Conservation (phyloP, 2,888 invertebrate genomes). For the Cryptocheilus praepositus region DNA sequence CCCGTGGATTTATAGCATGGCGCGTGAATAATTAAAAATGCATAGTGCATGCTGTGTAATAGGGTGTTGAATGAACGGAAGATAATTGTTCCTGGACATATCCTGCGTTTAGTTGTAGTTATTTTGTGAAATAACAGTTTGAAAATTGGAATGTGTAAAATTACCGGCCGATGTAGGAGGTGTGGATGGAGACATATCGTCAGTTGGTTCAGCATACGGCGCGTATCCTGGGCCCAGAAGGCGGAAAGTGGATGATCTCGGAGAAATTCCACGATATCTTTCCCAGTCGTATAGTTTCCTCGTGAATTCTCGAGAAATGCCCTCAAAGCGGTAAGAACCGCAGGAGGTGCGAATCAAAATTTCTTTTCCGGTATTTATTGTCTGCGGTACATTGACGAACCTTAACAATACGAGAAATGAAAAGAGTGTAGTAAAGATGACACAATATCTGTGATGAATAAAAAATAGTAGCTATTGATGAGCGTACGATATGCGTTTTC, state of each 20-base stretch:
- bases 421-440: no score
- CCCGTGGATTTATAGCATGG: no score
- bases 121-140: no score
- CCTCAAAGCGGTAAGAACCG: conserved; percentile 90
- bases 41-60: no score
- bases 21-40: no score
- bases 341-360: conserved; percentile 89
- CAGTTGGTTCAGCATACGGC: conserved; percentile 26
- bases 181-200: conserved; percentile 15
- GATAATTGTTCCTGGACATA: no score
- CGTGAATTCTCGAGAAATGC: conserved; percentile 91
- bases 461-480: no score
- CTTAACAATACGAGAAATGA: conserved; percentile 11
- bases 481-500: no score
- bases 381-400: conserved; percentile 27
- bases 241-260: conserved; percentile 90
- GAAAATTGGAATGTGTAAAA: not conserved
- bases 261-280: conserved; percentile 89
- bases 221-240: conserved; percentile 78
- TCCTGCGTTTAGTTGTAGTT: not conserved
- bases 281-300: conserved; percentile 94
- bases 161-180: conserved; percentile 11
- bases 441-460: no score
- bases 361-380: conserved; percentile 75
- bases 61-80: no score